Conservation (phyloP, 2,888 invertebrate species). For the Silvanus unidentatus region DNA sequence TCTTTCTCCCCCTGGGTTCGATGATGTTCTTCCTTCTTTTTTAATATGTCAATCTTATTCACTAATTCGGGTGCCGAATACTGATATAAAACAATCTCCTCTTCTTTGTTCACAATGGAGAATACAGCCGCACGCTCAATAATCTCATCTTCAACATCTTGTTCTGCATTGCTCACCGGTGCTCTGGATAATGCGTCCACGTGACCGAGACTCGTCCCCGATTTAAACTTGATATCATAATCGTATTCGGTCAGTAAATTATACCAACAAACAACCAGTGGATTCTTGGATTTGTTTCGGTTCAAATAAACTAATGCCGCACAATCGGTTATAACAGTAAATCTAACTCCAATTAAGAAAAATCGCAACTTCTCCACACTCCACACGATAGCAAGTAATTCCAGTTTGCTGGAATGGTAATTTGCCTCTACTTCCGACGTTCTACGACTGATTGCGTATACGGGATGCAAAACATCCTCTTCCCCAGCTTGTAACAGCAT, state of each 20-base stretch:
- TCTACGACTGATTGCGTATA: too few relatives aligned
- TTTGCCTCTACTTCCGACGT: neutral
- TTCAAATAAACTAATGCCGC: slow-evolving; percentile 2
- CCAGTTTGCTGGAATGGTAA: neutral
- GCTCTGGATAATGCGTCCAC: too few relatives aligned
- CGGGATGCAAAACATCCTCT: too few relatives aligned
- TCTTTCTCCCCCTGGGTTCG: neutral
- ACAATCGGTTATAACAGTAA: slow-evolving; percentile 2
- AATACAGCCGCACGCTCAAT: too few relatives aligned
- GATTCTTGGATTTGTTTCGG: neutral
- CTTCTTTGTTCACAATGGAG: too few relatives aligned
- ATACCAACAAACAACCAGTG: slow-evolving; percentile 1
- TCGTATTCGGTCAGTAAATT: neutral
- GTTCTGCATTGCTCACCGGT: slow-evolving; percentile 9
- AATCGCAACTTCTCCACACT: neutral
- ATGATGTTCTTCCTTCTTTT: too few relatives aligned
- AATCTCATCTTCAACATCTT: neutral
- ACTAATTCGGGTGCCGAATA: neutral
- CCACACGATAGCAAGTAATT: slow-evolving; percentile 5
- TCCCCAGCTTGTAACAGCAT: neutral
- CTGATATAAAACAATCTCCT: neutral
- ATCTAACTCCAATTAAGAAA: neutral
- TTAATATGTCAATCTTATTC: neutral
- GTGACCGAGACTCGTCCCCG: too few relatives aligned
- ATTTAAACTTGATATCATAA: neutral